phyloP scores from a whole-genome alignment of 2,888 invertebrate species.

The Melieria picta region DNA sequence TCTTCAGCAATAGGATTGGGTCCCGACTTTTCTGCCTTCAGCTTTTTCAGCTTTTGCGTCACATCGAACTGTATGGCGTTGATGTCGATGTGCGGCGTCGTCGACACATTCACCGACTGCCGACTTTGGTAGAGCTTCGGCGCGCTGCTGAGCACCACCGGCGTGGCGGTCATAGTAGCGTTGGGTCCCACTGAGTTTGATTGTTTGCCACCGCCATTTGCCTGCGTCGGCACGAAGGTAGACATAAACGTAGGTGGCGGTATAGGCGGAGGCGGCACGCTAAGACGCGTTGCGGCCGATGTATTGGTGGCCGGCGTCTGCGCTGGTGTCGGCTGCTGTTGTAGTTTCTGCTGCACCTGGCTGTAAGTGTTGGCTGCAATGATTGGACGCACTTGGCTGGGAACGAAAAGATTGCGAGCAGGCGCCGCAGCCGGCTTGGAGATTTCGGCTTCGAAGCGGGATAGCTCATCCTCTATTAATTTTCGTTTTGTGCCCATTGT shows the following conservation, averaged over 20 bases:
- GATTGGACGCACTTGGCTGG: slow-evolving; percentile 71
- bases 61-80: slow-evolving; percentile 70
- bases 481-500: slow-evolving; percentile 64
- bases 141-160: slow-evolving; percentile 76
- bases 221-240: slow-evolving; percentile 63
- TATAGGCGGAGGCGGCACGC: slow-evolving; percentile 61
- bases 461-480: slow-evolving; percentile 92
- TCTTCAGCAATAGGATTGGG: slow-evolving; percentile 72
- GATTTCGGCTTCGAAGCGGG: slow-evolving; percentile 90
- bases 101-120: slow-evolving; percentile 64
- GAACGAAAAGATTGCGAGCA: slow-evolving; percentile 65
- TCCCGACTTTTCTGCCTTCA: slow-evolving; percentile 74
- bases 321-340: slow-evolving; percentile 64
- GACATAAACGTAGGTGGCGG: slow-evolving; percentile 65
- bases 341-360: slow-evolving; percentile 75
- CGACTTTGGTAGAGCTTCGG: slow-evolving; percentile 75
- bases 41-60: slow-evolving; percentile 71
- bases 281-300: slow-evolving; percentile 46
- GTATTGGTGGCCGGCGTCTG: slow-evolving; percentile 50
- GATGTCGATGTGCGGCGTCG: slow-evolving; percentile 67
- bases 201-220: slow-evolving; percentile 48
- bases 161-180: slow-evolving; percentile 50
- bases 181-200: slow-evolving; percentile 1
- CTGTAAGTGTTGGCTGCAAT: slow-evolving; percentile 80
- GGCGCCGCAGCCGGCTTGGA: slow-evolving; percentile 70